A percentile compares a stretch with the other conserved stretches of the same genome.
These are phyloP conservation scores for Oceanites oceanicus DNA, from an alignment of 2,113 vertebrate genomes.

Conservation along the genomic window DNA sequence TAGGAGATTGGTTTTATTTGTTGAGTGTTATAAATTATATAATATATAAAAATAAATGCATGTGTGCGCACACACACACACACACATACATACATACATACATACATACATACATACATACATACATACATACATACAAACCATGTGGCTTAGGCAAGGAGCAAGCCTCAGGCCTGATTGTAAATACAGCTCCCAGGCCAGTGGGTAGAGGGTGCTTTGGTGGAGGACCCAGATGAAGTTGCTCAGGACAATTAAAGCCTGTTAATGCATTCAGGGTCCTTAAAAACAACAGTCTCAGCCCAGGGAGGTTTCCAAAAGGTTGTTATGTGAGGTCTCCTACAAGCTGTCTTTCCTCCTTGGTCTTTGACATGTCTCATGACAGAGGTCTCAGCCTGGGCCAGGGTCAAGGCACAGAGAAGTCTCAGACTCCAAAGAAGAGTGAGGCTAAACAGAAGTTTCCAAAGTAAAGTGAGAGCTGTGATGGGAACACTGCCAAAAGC, in stretches of 20 bases:
- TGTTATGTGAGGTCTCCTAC: neutral
- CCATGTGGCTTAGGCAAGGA: neutral
- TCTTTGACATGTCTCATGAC: neutral
- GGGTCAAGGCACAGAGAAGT: neutral
- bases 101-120: no score
- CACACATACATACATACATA: no score
- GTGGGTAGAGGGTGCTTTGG: neutral
- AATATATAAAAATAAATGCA: neutral
- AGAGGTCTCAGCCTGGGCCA: neutral
- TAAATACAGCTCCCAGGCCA: neutral
- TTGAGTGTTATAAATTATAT: neutral
- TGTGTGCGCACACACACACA: fast-evolving
- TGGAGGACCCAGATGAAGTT: neutral
- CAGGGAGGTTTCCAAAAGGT: neutral
- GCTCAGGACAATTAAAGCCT: neutral
- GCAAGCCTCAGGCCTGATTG: neutral
- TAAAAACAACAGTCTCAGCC: neutral
- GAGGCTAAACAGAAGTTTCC: neutral
- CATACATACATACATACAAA: fast-evolving
- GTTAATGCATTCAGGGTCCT: neutral
- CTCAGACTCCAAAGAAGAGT: neutral
- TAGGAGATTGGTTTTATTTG: neutral
- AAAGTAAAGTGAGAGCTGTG: neutral
- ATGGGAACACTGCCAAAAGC: neutral
- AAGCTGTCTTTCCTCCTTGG: neutral